These are phyloP conservation scores for Empis livida DNA, from an alignment of 2,888 invertebrate genomes.

Conservation along the genomic window DNA sequence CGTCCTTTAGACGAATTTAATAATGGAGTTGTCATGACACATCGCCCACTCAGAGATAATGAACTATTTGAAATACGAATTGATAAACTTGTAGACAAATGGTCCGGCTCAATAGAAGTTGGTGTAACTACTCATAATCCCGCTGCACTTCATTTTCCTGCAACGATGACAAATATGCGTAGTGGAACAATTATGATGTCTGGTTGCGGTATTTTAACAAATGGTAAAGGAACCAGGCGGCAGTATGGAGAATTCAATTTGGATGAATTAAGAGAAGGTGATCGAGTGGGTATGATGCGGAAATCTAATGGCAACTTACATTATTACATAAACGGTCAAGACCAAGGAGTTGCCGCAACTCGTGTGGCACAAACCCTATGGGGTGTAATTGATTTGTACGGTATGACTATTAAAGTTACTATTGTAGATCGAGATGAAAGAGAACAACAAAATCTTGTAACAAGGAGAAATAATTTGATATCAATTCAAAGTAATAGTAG, in stretches of 20 bases:
- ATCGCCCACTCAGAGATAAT: conserved; percentile 71
- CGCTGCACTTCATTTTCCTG: conserved; percentile 76
- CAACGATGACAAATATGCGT: conserved; percentile 95
- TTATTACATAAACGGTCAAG: conserved; percentile 84
- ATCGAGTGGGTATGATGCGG: conserved; percentile 84
- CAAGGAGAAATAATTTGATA: conserved; percentile 48
- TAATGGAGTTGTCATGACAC: conserved; percentile 92
- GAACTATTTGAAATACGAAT: conserved; percentile 92
- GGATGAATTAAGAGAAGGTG: conserved; percentile 84
- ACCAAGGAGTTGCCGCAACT: conserved; percentile 83
- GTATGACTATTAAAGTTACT: conserved; percentile 83
- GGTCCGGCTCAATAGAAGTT: conserved; percentile 63
- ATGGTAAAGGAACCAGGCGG: conserved; percentile 84
- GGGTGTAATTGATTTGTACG: conserved; percentile 92
- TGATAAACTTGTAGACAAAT: conserved; percentile 84
- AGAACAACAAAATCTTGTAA: conserved; percentile 61
- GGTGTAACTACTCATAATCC: conserved; percentile 92
- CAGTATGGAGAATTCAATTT: conserved; percentile 90
- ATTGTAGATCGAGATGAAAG: conserved; percentile 74
- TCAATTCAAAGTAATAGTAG: conserved; percentile 13
- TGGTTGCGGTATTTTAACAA: conserved; percentile 89
- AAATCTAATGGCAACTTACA: conserved; percentile 74
- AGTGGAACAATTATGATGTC: conserved; percentile 92
- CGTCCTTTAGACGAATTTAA: conserved; percentile 89
- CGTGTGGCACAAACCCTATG: conserved; percentile 70